Percentiles rank a stretch among this genome's conserved stretches.
phyloP scores from a whole-genome alignment of 2,888 invertebrate genomes.

The Cremastinae sp. region DNA sequence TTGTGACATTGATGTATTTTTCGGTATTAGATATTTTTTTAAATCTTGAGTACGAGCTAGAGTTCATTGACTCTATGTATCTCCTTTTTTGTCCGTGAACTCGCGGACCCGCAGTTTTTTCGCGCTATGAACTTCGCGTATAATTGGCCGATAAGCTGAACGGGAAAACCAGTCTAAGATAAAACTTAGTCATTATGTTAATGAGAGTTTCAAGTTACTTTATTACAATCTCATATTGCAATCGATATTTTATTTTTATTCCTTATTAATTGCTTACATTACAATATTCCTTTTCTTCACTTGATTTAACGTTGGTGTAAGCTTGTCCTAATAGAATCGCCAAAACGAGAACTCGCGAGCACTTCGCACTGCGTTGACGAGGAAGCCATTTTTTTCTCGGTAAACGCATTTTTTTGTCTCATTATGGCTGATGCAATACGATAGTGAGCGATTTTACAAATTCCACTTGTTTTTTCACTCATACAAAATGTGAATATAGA shows the following conservation, averaged over 20 bases:
- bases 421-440: conserved; percentile 17
- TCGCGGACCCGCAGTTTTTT: conserved; percentile 64
- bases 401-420: conserved; percentile 6
- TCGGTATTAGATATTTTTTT: background rate
- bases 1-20: background rate
- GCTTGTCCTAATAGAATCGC: conserved; percentile 68
- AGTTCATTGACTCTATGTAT: conserved; percentile 27
- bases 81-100: conserved; percentile 30
- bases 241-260: conserved; percentile 37
- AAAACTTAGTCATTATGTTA: background rate
- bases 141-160: conserved; percentile 35
- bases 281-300: conserved; percentile 65
- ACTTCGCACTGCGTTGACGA: conserved; percentile 60
- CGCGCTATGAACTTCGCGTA: conserved; percentile 36
- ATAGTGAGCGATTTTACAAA: conserved; percentile 4
- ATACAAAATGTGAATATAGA: conserved; percentile 43
- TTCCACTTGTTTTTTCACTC: conserved; percentile 2
- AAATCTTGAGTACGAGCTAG: background rate
- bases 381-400: conserved; percentile 32
- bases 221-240: conserved; percentile 29
- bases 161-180: conserved; percentile 3
- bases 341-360: conserved; percentile 61
- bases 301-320: conserved; percentile 65
- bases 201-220: background rate
- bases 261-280: conserved; percentile 67